Conservation (phyloP, 2,113 vertebrate species). For the Saguinus midas region DNA sequence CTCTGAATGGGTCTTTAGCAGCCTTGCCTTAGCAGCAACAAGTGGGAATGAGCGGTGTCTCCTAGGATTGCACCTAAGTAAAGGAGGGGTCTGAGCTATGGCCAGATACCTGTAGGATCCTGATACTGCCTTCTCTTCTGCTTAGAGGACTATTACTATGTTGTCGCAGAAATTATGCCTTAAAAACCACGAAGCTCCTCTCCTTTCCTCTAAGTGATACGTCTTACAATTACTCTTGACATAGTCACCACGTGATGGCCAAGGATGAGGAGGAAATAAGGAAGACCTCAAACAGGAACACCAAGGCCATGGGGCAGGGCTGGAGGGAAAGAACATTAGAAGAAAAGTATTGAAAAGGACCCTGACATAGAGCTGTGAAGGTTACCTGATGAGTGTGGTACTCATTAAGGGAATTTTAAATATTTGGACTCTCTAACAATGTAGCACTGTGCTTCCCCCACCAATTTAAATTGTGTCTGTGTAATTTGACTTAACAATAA, state of each 20-base stretch:
- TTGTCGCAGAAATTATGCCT: not conserved
- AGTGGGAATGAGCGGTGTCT: not conserved
- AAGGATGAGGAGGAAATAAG: not conserved
- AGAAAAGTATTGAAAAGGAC: not conserved
- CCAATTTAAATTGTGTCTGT: not conserved
- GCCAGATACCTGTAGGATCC: not conserved
- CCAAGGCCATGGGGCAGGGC: not conserved
- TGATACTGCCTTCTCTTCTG: not conserved
- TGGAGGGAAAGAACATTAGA: not conserved
- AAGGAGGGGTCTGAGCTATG: fast-evolving
- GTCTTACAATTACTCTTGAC: not conserved
- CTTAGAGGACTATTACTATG: not conserved
- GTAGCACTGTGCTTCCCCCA: not conserved
- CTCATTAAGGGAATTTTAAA: not conserved
- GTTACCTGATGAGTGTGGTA: not conserved
- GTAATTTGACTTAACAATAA: not conserved
- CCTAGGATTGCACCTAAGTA: not conserved
- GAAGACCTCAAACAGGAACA: not conserved
- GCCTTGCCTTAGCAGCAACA: not conserved
- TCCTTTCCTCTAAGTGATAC: not conserved
- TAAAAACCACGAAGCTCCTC: not conserved
- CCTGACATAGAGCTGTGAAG: not conserved
- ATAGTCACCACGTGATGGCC: not conserved
- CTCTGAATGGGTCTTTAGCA: not conserved
- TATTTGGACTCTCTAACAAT: not conserved